Evolutionary conservation across 2,113 vertebrate genomes (phyloP).

Genomic region (Notarius quadriscutis): DNA sequence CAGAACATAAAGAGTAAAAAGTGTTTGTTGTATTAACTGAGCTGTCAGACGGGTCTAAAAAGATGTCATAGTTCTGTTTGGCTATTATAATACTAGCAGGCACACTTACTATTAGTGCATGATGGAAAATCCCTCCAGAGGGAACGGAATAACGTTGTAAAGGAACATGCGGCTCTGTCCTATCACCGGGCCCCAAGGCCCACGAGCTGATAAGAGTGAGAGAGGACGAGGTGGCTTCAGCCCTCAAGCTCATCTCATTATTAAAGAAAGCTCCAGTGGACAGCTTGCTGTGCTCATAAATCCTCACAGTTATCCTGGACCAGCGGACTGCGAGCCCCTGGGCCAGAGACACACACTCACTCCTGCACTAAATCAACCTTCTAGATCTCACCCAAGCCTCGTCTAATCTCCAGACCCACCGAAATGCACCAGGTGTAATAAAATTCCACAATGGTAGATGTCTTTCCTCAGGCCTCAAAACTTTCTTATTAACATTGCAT

Average conservation of each 20-base stretch:
- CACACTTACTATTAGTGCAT: slow-evolving; percentile 10
- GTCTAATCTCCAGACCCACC: slow-evolving; percentile 29
- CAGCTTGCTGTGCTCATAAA: slow-evolving; percentile 50
- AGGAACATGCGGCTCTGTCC: slow-evolving; percentile 5
- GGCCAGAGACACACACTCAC: slow-evolving; percentile 34
- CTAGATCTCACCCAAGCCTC: slow-evolving; percentile 32
- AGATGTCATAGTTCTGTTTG: slow-evolving; percentile 4
- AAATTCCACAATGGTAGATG: slow-evolving; percentile 24
- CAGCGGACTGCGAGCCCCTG: slow-evolving; percentile 36
- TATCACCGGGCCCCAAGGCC: slow-evolving; percentile 13
- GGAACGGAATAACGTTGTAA: slow-evolving; percentile 16
- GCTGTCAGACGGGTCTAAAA: background rate
- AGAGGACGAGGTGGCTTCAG: slow-evolving; percentile 16
- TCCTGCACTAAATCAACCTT: slow-evolving; percentile 44
- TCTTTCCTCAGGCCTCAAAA: slow-evolving; percentile 31
- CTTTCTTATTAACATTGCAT: slow-evolving; percentile 34
- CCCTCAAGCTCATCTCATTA: slow-evolving; percentile 53
- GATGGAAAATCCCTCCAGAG: slow-evolving; percentile 27
- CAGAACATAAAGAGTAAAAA: background rate
- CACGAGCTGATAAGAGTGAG: slow-evolving; percentile 18
- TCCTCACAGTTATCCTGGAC: slow-evolving; percentile 53
- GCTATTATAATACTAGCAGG: slow-evolving; percentile 18
- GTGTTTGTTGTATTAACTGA: background rate
- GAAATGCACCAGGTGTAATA: slow-evolving; percentile 40
- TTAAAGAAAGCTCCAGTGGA: slow-evolving; percentile 46